Evolutionary conservation across 1,140 invertebrate genomes (phyloP), one percentile per base, ranked within the genome.

Genomic region (Asbolus verrucosus): DNA sequence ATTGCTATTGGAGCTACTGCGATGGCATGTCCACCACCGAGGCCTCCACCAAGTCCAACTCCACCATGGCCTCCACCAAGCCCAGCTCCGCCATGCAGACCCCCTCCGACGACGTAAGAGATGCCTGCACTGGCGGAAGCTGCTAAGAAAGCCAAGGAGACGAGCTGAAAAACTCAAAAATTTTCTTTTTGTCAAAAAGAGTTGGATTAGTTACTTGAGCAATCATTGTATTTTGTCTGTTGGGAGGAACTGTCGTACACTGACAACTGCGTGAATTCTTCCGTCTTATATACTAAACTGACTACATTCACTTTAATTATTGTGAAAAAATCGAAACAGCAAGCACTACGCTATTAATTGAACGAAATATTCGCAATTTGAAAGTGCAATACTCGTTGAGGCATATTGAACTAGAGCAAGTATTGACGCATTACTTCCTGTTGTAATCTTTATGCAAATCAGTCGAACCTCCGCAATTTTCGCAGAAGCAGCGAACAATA

Each of bases 341-440:
- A n/a, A 36, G 33, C 24, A 8, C 54, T 62, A 19, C 30, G 14
- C 30, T 62, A 36, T 62, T 62, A 62, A 62, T 62, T 36, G 30
- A 36, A 62, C 31, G 36, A 62, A 62, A 62, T 39, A 38, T 38
- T 38, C 27, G 50, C 59, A 14, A 60, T 62, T 62, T 62, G 59
- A 62, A 62, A 62, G 59, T 62, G 59, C 36, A 54, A 6, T 27
- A 54, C 21, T n/a, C n/a, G n/a, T n/a, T 27, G 46, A 54, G 39
- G 4, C 2, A 6, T 4, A 5, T 11, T 15, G 15, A 50, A 54
- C 11, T 27, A 21, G 46, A 21, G n/a, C 46, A 21, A n/a, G n/a
- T n/a, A 46, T 16, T 9, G 24, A 8, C 24, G n/a, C 41, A 19
- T 6, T 46, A 54, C 46, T 54, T 54, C 46, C 46, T 54, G 46